Percentiles rank a stretch among this genome's conserved stretches.
Conservation (phyloP, 2,888 invertebrate species). For the Tholera decimalis region DNA sequence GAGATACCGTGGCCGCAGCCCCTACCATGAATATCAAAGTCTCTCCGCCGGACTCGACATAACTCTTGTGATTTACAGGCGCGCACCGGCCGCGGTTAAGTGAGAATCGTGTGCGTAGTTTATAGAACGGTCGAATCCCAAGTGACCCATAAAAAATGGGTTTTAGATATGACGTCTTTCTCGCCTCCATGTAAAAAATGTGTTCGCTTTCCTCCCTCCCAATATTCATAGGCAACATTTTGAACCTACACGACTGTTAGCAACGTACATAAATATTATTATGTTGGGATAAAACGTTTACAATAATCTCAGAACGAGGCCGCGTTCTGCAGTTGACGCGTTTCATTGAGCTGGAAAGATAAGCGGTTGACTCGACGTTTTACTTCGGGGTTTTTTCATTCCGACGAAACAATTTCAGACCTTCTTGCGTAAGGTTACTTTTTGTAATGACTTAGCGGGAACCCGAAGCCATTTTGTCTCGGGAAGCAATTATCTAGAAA, state of each 20-base stretch:
- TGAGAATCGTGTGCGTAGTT: conserved; percentile 56
- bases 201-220: conserved; percentile 48
- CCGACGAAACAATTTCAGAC: conserved; percentile 42
- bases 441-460: conserved; percentile 26
- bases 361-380: conserved; percentile 57
- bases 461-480: conserved; percentile 1
- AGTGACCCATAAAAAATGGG: conserved; percentile 57
- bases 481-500: conserved; percentile 25
- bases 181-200: conserved; percentile 51
- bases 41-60: conserved; percentile 35
- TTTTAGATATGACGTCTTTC: conserved; percentile 60
- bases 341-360: conserved; percentile 64
- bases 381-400: conserved; percentile 43
- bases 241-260: conserved; percentile 36
- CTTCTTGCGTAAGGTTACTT: conserved; percentile 35
- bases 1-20: conserved; percentile 46
- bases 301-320: conserved; percentile 50
- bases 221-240: conserved; percentile 46
- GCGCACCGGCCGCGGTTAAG: conserved; percentile 26
- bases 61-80: conserved; percentile 47
- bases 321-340: conserved; percentile 52
- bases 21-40: conserved; percentile 62
- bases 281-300: conserved; percentile 52
- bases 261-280: conserved; percentile 40
- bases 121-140: conserved; percentile 51